Conservation (phyloP, 35 echinoderm and acorn worm genomes). For the Antedon bifida region DNA sequence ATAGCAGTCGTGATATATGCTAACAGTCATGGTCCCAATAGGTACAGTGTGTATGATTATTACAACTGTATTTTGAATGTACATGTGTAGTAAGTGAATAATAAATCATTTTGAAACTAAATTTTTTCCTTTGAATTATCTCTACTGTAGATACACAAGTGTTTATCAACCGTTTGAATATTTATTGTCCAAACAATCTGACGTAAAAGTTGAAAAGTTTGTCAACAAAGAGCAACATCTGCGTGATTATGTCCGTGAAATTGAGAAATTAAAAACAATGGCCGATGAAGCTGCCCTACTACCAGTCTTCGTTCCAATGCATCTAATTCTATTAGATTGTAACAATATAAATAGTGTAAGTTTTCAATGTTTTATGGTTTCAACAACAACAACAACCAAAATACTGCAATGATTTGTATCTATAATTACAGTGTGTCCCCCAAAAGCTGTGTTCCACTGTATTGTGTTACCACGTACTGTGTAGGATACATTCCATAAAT, state of each 20-base stretch:
- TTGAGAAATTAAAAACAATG: conserved; percentile 88
- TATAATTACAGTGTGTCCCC: too few species aligned
- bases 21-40: conserved; percentile 79
- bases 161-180: conserved; percentile 79
- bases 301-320: conserved; percentile 89
- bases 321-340: conserved; percentile 80
- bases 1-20: conserved; percentile 32
- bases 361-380: too few species aligned
- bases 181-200: conserved; percentile 59
- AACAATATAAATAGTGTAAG: conserved; percentile 75
- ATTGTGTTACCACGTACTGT: too few species aligned
- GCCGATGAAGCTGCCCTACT: conserved; percentile 47
- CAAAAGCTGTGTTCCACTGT: too few species aligned
- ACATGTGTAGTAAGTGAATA: too few species aligned
- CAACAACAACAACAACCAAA: too few species aligned
- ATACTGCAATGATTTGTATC: too few species aligned
- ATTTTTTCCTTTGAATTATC: neutral
- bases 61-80: too few species aligned
- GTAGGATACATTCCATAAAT: too few species aligned
- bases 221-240: conserved; percentile 86
- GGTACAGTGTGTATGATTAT: conserved; percentile 27
- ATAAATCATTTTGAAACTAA: too few species aligned
- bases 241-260: conserved; percentile 88
- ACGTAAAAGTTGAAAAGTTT: conserved; percentile 58
- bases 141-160: conserved; percentile 48